Evolutionary conservation across 2,888 invertebrate species (phyloP).

Genomic region (Oscheius sp.): DNA sequence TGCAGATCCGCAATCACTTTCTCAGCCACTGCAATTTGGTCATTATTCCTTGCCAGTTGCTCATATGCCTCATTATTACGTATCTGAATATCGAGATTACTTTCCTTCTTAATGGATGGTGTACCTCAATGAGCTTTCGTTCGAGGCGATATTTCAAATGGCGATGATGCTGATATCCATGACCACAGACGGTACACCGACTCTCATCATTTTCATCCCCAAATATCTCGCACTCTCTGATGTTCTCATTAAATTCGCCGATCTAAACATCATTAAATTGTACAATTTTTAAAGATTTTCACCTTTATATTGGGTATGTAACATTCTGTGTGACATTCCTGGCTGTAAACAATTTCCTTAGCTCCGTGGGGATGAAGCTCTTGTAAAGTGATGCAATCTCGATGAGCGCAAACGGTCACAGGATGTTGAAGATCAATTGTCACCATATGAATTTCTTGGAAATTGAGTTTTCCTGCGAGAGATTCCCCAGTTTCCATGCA

Average conservation of each 20-base stretch:
- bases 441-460: background rate
- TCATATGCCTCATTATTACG: background rate
- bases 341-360: slow-evolving; percentile 3
- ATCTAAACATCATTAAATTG: background rate
- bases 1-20: background rate
- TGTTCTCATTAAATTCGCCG: background rate
- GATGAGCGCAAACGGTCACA: slow-evolving; percentile 2
- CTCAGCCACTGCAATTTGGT: background rate
- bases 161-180: background rate
- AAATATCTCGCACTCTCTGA: slow-evolving; percentile 7
- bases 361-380: background rate
- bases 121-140: background rate
- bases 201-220: background rate
- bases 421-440: background rate
- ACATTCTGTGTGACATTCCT: background rate
- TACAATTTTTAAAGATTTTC: background rate
- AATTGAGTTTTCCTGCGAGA: background rate
- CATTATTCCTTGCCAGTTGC: background rate
- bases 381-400: background rate
- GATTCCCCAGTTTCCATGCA: background rate
- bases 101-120: background rate
- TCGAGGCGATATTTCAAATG: background rate
- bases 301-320: background rate
- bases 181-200: background rate
- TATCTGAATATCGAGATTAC: background rate